Base-by-base conservation (phyloP, 2,888 invertebrate species). In the Pristionchus entomophagus region DNA sequence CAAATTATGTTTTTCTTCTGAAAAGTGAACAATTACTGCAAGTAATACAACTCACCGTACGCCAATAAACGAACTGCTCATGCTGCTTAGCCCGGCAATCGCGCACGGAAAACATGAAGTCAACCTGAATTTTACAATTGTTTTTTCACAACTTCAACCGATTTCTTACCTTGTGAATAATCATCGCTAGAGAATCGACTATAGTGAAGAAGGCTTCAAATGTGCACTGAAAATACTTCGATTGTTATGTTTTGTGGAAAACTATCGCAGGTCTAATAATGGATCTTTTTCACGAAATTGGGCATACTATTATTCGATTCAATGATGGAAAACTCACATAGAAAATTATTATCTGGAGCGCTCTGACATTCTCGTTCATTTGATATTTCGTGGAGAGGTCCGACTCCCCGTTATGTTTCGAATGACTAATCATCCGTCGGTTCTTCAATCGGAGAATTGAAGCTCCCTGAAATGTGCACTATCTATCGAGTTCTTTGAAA, bases 341-440 rank as follows among this genome's bases (percentile, higher is more conserved):
- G n/a, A 82, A 56, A 0, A 82, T 38, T 14, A 56, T 82, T 8
- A 59, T 51, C 41, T 82, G 51, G 29, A 82, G 59, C 35, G 82
- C 82, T 41, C 82, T 56, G 10, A 82, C 82, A 17, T 82, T 82
- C 41, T 82, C 82, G 38, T 82, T 59, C 82, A 82, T 59, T 32
- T 82, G 82, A n/a, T 82, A 82, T 32, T 59, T 82, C n/a, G 82
- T 59, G 5, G 82, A 59, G 22, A 82, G 41, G 22, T 82, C 82
- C 19, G 82, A 56, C 1, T 22, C 10, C 5, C 80, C 80, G 8
- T 41, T 51, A 17, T 53, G 2, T 22, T 59, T 35, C 2, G 59
- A 59, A 0, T 59, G 10, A n/a, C 29, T 32, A 8, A 56, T 56
- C 82, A 82, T 59, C 19, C 82, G 19, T 22, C 59, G 22, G 59